Percentiles rank a stretch among this genome's conserved stretches.
Evolutionary conservation across 53 echinoderm and acorn worm species (phyloP).

Genomic region (Echinometra lucunter): DNA sequence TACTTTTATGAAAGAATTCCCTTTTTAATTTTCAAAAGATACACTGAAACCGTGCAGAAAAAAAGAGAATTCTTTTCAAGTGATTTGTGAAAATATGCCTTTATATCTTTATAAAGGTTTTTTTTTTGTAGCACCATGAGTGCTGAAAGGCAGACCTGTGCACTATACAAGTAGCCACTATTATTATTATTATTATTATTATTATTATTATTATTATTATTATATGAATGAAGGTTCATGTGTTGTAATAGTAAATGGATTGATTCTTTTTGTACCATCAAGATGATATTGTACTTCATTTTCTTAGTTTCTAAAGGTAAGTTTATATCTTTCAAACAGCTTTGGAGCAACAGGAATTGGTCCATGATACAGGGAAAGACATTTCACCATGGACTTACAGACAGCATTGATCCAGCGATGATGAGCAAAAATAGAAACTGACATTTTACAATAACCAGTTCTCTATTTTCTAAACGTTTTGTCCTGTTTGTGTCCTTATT

Average conservation of each 20-base stretch:
- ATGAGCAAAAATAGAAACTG: neutral
- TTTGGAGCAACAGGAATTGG: neutral
- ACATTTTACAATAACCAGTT: neutral
- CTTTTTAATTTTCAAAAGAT: too few species aligned
- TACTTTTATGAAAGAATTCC: too few species aligned
- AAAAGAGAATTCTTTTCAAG: too few species aligned
- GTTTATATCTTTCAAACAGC: neutral
- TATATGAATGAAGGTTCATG: neutral
- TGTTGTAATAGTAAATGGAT: neutral
- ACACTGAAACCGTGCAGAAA: too few species aligned
- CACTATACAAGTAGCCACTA: too few species aligned
- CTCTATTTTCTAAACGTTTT: neutral
- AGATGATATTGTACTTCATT: neutral
- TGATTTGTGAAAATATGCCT: too few species aligned
- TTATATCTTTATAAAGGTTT: too few species aligned
- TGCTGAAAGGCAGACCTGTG: too few species aligned
- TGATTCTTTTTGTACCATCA: neutral
- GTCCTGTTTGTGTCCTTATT: neutral
- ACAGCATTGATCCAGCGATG: neutral
- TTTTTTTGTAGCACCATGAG: too few species aligned
- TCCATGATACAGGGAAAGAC: neutral
- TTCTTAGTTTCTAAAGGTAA: neutral
- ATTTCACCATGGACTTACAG: neutral
- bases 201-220: too few species aligned
- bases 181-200: too few species aligned